Percentiles rank a stretch among this genome's conserved stretches.
Conservation (phyloP, 2,797 vertebrate genomes). For the Cyprinella venusta region DNA sequence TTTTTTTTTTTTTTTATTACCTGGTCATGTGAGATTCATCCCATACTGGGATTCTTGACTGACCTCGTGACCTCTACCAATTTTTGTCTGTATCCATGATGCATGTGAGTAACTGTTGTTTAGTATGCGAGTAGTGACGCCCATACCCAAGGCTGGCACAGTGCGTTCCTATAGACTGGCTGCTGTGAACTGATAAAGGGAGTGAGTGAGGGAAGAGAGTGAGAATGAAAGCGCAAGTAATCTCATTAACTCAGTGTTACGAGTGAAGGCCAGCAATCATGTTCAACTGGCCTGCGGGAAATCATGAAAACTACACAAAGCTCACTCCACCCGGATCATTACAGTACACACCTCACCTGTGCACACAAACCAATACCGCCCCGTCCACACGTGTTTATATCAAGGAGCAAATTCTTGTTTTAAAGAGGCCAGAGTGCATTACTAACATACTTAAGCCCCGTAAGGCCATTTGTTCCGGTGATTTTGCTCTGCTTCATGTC, state of each 20-base stretch:
- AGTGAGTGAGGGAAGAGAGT: neutral
- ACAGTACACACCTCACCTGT: neutral
- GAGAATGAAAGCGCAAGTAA: conserved; percentile 38
- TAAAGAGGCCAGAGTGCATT: conserved; percentile 9
- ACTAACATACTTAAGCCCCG: conserved; percentile 3
- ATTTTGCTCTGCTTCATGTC: conserved; percentile 5
- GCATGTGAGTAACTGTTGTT: conserved; percentile 27
- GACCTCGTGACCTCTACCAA: neutral
- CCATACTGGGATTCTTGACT: neutral
- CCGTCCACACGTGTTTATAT: neutral
- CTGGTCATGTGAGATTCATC: neutral
- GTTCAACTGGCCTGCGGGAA: conserved; percentile 17
- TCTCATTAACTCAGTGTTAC: conserved; percentile 44
- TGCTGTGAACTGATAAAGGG: conserved; percentile 34
- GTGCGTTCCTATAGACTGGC: conserved; percentile 41
- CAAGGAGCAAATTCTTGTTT: conserved; percentile 5
- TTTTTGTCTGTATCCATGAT: conserved; percentile 1
- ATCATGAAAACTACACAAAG: conserved; percentile 27
- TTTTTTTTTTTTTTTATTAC: too few species aligned
- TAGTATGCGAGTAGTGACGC: conserved; percentile 15
- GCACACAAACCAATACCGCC: neutral
- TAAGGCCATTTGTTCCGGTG: neutral
- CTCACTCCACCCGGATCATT: conserved; percentile 24
- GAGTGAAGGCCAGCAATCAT: conserved; percentile 38
- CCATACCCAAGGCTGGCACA: conserved; percentile 27